Conservation (phyloP, 2,797 vertebrate genomes). For the Syndactyla subalaris region DNA sequence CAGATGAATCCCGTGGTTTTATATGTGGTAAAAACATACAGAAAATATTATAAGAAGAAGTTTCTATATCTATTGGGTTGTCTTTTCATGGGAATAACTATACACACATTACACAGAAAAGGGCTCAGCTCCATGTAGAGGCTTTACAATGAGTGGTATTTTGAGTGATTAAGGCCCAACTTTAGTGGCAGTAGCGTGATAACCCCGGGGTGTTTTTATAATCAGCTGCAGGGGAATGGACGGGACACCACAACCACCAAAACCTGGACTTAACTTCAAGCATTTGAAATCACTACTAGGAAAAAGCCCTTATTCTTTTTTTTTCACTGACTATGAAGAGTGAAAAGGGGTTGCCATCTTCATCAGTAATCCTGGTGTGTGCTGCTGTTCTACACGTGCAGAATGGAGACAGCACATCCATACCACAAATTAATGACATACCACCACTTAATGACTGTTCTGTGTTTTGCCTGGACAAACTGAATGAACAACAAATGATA, state of each 20-base stretch:
- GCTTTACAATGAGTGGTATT: background rate
- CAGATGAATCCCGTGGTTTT: background rate
- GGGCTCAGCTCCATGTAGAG: background rate
- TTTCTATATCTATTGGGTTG: background rate
- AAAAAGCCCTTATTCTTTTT: background rate
- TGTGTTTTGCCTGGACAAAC: background rate
- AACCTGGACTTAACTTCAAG: background rate
- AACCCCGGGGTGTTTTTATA: fast-evolving
- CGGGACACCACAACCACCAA: too few relatives aligned
- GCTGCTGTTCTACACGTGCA: fast-evolving
- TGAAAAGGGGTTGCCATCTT: background rate
- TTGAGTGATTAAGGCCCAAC: background rate
- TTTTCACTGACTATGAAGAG: background rate
- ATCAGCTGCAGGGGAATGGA: fast-evolving
- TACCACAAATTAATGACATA: background rate
- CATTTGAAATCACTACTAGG: background rate
- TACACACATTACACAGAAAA: background rate
- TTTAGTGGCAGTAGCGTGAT: background rate
- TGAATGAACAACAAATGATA: background rate
- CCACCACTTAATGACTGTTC: background rate
- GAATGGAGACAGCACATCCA: background rate
- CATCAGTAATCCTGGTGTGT: background rate
- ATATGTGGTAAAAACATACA: background rate
- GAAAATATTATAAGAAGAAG: background rate
- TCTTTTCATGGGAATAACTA: background rate